Base-by-base conservation (phyloP, 2,888 invertebrate species). In the Lampropteryx suffumata region DNA sequence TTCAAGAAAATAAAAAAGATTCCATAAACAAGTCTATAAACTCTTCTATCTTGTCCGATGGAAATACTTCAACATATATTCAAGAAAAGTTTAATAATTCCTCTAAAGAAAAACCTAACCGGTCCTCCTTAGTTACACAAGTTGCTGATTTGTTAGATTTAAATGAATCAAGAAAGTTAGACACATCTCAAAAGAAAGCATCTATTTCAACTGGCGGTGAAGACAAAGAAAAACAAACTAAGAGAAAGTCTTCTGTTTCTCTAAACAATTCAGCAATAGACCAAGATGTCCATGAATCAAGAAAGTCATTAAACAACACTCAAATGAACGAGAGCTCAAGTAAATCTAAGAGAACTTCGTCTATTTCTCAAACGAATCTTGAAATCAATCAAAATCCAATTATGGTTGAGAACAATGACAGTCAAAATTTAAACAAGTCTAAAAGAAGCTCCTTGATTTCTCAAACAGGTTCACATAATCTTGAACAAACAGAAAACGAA, bases 401-500 rank as follows among this genome's bases (percentile, higher is more conserved):
- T 13, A 21, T 30, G 42, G 41, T n/a, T 6, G 34, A 61, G 47
- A 48, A 40, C 6, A 50, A 47, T 55, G 52, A 57, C 1, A 57
- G 50, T 50, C 61, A 61, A 41, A 66, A 37, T 50, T 47, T 46
- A 14, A 65, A 64, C 52, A 72, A 68, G 51, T 69, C 73, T 7
- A 71, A 64, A 57, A 67, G 63, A 43, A 76, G 69, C 46, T 67
- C 70, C 17, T 17, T 17, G 7, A 24, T 56, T 13, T 60, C 58
- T 11, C 47, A 66, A 26, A 66, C 65, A 17, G 57, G 66, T n/a
- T 59, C 59, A 33, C 64, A 68, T 53, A 66, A 62, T 47, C 14
- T 67, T 26, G 73, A 77, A 40, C 73, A 69, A 54, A 65, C 65
- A 55, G 55, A 36, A 7, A 72, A 69, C 58, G 80, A 75, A 66